Evolutionary conservation across 2,888 invertebrate genomes (phyloP).

Genomic region (Melanargia galathea): DNA sequence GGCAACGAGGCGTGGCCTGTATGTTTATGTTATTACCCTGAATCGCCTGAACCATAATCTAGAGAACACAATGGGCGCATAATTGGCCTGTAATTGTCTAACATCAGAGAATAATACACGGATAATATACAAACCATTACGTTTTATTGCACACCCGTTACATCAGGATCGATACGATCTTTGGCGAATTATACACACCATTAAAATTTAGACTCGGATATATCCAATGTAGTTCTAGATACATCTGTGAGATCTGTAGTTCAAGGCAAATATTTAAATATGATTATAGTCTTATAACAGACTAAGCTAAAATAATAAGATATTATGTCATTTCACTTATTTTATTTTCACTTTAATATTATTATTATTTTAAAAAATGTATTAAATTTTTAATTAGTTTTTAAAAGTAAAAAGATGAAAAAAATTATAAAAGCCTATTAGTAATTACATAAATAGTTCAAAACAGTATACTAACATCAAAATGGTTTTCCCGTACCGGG

Average conservation of each 20-base stretch:
- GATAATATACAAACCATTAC: constrained; percentile 43
- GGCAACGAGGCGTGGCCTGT: constrained; percentile 38
- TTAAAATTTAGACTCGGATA: constrained; percentile 23
- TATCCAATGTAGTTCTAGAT: constrained; percentile 10
- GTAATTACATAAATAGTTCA: no score
- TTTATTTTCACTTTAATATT: no score
- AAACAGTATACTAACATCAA: not conserved
- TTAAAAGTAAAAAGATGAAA: no score
- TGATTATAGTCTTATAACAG: no score
- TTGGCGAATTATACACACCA: constrained; percentile 40
- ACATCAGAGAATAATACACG: constrained; percentile 45
- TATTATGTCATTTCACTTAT: no score
- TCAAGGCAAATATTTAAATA: no score
- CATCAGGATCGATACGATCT: constrained; percentile 46
- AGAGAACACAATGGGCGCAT: constrained; percentile 44
- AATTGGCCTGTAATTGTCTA: constrained; percentile 48
- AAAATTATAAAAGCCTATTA: not conserved
- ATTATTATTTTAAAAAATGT: no score
- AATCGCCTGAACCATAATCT: constrained; percentile 41
- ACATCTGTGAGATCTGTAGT: not conserved
- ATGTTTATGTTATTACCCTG: constrained; percentile 37
- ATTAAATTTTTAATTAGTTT: no score
- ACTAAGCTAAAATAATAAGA: no score
- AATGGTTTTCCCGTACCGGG: constrained; percentile 72
- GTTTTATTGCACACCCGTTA: constrained; percentile 42